A percentile compares a stretch with the other conserved stretches of the same genome.
phyloP scores from a whole-genome alignment of 2,113 vertebrate genomes.

The Tauraco erythrolophus region DNA sequence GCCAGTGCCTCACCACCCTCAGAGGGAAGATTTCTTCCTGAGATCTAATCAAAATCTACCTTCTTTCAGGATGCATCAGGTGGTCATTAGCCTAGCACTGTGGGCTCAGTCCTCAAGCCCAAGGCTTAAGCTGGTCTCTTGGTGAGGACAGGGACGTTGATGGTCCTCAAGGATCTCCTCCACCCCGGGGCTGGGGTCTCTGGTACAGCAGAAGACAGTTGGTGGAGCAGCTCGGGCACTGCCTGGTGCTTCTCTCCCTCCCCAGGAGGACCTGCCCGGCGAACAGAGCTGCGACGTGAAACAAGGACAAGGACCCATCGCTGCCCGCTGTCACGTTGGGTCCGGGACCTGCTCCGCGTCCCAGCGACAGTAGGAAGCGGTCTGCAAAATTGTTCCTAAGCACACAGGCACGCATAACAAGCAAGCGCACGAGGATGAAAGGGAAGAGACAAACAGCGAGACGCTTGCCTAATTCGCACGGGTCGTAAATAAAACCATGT shows the following conservation, averaged over 20 bases:
- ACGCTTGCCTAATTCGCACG: neutral
- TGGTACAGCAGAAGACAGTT: neutral
- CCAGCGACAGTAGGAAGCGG: neutral
- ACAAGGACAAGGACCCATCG: neutral
- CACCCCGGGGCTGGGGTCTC: neutral
- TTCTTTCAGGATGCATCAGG: neutral
- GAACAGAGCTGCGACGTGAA: neutral
- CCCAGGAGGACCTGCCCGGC: neutral
- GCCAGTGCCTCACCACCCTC: too few species aligned
- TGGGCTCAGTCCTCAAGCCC: neutral
- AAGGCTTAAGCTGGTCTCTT: neutral
- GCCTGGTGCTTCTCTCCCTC: fast-evolving
- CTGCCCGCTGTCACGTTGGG: fast-evolving
- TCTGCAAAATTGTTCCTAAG: neutral
- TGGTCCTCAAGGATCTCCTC: neutral
- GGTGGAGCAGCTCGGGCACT: neutral
- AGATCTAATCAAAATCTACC: too few species aligned
- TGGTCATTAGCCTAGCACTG: fast-evolving
- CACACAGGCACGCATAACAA: neutral
- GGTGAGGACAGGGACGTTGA: fast-evolving
- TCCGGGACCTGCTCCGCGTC: neutral
- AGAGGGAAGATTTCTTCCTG: too few species aligned
- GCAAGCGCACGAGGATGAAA: neutral
- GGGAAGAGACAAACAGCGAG: slow-evolving; percentile 30
- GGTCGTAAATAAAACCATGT: slow-evolving; percentile 64